Evolutionary conservation across 2,888 invertebrate genomes (phyloP), one percentile per base, ranked within the genome.

Genomic region (Conchocele bisecta): DNA sequence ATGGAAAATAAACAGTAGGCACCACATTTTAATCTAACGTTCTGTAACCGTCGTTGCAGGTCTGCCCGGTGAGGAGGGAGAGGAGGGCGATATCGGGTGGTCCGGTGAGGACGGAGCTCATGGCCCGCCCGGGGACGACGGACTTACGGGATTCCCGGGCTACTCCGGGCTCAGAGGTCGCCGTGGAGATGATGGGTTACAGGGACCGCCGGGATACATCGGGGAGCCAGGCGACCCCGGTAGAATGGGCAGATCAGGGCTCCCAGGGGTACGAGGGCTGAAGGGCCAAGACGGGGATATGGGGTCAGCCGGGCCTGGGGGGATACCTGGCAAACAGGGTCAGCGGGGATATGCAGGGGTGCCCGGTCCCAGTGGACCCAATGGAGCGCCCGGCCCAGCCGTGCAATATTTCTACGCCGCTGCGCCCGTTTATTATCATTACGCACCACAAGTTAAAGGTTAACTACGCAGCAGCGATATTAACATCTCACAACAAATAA

Each of bases 141-240:
- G 72, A 15, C 76, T 63, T 37, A 63, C 60, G 29, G 77, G 77
- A 29, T 70, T 59, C 46, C 64, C 60, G 0, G 77, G 77, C 26
- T 37, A 42, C 6, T 26, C 22, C 15, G 77, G 77, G 15, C 53
- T 26, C 3, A 61, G 50, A 11, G 77, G 77, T 15, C 59, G 60
- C 20, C 13, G 2, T 0, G 76, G 76, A 20, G 20, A 35, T 4
- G 28, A 39, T 11, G 76, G 76, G 15, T 29, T 65, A 22, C 44
- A 44, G 4, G 75, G 75, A 4, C 11, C 28, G 3, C 13, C 15
- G 3, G 75, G 75, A n/a, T n/a, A n/a, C n/a, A n/a, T n/a, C n/a
- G n/a, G n/a, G n/a, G n/a, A n/a, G n/a, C 35, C 31, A 13, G 75
- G 75, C 11, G 48, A 46, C 3, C 29, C 33, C 1, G 75, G 75